Conservation (phyloP, 2,113 vertebrate species). For the Phyllostomus discolor region DNA sequence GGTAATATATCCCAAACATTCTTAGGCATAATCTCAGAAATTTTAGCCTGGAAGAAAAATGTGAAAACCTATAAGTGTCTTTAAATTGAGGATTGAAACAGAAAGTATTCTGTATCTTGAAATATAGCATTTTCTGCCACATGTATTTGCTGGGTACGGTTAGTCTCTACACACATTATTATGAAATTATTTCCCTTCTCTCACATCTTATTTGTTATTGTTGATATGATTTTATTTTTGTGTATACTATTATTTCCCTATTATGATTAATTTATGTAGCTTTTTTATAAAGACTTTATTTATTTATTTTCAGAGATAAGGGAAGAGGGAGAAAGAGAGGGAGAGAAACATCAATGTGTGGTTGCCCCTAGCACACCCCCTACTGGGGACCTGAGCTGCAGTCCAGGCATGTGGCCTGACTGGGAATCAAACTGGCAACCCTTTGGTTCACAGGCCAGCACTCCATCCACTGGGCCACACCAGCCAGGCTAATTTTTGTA, state of each 20-base stretch:
- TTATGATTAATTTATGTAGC: background rate
- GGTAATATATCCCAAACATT: background rate
- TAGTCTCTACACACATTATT: background rate
- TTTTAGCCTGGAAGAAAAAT: background rate
- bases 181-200: constrained; percentile 7
- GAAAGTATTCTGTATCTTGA: background rate
- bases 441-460: too few species aligned
- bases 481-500: background rate
- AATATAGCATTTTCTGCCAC: background rate
- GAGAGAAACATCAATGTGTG: too few species aligned
- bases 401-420: too few species aligned
- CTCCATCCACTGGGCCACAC: too few species aligned
- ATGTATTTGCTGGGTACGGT: background rate
- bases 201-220: too few species aligned
- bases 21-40: background rate
- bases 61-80: background rate
- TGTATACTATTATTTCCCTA: background rate
- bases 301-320: too few species aligned
- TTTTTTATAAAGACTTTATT: too few species aligned
- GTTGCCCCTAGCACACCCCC: too few species aligned
- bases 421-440: too few species aligned
- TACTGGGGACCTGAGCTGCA: too few species aligned
- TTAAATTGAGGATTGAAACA: background rate
- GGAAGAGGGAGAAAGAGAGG: too few species aligned
- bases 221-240: background rate